Percentiles rank a stretch among this genome's conserved stretches.
These are phyloP conservation scores for Toxonevra muliebris DNA, from an alignment of 2,888 invertebrate species.

Conservation along the genomic window DNA sequence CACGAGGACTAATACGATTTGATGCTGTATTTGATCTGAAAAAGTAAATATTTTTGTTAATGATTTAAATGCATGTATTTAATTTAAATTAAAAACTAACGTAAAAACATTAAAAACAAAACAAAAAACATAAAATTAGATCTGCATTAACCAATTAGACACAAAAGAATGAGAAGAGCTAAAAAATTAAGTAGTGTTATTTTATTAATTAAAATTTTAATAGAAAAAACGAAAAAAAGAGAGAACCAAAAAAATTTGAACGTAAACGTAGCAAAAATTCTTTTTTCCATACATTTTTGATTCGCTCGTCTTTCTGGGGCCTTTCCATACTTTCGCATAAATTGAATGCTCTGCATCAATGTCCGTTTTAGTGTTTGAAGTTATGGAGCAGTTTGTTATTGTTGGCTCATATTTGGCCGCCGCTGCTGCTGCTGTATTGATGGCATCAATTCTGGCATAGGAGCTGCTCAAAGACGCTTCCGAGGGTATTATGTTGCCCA, in stretches of 20 bases:
- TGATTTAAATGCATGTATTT: constrained; percentile 10
- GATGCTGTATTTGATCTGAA: constrained; percentile 40
- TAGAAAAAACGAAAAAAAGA: constrained; percentile 27
- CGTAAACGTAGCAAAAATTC: neutral
- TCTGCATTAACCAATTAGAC: neutral
- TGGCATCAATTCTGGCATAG: constrained; percentile 58
- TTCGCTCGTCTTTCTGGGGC: constrained; percentile 64
- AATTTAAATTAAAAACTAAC: constrained; percentile 35
- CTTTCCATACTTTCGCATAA: constrained; percentile 66
- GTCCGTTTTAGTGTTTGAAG: constrained; percentile 45
- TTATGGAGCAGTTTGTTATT: constrained; percentile 36
- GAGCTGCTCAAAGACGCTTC: constrained; percentile 31
- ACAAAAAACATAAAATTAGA: neutral
- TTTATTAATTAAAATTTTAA: constrained; percentile 16
- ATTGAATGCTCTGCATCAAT: constrained; percentile 59
- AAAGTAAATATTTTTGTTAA: constrained; percentile 15
- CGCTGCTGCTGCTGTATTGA: constrained; percentile 12
- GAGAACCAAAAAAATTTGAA: constrained; percentile 20
- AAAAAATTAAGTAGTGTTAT: constrained; percentile 5
- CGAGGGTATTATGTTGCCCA: constrained; percentile 39
- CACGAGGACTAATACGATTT: constrained; percentile 42
- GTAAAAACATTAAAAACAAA: neutral
- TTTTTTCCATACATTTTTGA: constrained; percentile 63
- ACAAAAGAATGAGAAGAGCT: neutral
- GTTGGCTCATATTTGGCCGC: constrained; percentile 37